phyloP scores from a whole-genome alignment of 2,888 invertebrate species.

The Sminthurinus aureus region DNA sequence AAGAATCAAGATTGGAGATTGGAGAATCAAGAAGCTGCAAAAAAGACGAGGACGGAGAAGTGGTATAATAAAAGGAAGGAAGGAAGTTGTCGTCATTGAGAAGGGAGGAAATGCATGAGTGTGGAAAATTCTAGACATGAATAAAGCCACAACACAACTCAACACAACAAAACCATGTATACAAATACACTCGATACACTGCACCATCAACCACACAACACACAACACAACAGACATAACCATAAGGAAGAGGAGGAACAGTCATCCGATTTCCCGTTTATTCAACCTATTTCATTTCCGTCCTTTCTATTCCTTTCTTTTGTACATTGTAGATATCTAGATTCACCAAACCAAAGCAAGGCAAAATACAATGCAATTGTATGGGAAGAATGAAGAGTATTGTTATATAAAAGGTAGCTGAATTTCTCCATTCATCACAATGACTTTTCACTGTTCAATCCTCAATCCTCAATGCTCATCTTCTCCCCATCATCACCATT shows the following conservation, averaged over 20 bases:
- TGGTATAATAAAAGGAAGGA: not conserved
- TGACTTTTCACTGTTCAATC: no score
- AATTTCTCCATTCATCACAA: no score
- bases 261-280: not conserved
- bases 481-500: not conserved
- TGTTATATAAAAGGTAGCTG: no score
- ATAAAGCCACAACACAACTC: not conserved
- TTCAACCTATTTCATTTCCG: no score
- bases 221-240: no score
- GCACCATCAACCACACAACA: no score
- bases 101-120: not conserved
- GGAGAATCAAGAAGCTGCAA: not conserved
- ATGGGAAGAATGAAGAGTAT: not conserved
- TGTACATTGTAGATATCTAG: not conserved
- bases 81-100: not conserved
- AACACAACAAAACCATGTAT: no score
- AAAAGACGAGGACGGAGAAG: not conserved
- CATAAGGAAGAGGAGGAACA: not conserved
- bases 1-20: not conserved
- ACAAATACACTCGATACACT: no score
- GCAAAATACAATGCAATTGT: not conserved
- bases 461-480: not conserved
- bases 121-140: not conserved
- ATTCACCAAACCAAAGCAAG: not conserved
- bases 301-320: not conserved